Conservation (phyloP, 2,888 invertebrate species). For the Leptinotarsa haldemani region DNA sequence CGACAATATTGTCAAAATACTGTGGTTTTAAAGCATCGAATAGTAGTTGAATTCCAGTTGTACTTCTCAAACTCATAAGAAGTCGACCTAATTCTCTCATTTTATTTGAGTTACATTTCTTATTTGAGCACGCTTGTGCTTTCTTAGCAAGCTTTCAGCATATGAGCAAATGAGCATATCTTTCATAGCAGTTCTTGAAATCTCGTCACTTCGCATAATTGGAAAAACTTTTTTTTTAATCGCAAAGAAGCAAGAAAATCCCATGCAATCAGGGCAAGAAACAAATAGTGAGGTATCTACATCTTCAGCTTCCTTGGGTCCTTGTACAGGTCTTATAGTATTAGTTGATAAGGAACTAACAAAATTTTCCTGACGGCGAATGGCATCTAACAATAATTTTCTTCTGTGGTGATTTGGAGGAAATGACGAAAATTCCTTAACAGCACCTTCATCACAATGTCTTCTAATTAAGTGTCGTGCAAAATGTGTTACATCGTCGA, state of each 20-base stretch:
- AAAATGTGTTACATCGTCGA: slow-evolving; percentile 23
- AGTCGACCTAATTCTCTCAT: slow-evolving; percentile 9
- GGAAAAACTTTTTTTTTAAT: slow-evolving; percentile 13
- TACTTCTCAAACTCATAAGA: not conserved
- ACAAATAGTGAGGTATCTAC: not conserved
- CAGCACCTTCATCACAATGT: slow-evolving; percentile 22
- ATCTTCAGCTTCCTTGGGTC: slow-evolving; percentile 1
- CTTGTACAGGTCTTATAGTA: slow-evolving; percentile 14
- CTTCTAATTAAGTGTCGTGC: slow-evolving; percentile 16
- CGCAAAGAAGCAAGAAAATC: slow-evolving; percentile 2
- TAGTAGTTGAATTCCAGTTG: not conserved
- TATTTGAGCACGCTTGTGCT: slow-evolving; percentile 24
- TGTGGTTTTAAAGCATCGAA: slow-evolving; percentile 39
- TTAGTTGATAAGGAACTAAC: not conserved
- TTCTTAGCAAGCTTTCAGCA: slow-evolving; percentile 28
- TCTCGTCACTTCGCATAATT: slow-evolving; percentile 30
- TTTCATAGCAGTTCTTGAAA: slow-evolving; percentile 30
- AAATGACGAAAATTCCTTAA: slow-evolving; percentile 7
- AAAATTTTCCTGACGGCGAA: slow-evolving; percentile 30
- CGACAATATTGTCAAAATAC: slow-evolving; percentile 42
- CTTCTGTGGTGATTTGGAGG: slow-evolving; percentile 11
- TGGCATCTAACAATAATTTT: slow-evolving; percentile 24
- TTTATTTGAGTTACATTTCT: slow-evolving; percentile 10
- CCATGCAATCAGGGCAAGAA: slow-evolving; percentile 18
- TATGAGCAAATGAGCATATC: slow-evolving; percentile 32